These are phyloP conservation scores for Rhagoletis zephyria DNA, from an alignment of 1,140 invertebrate genomes.

Conservation along the genomic window DNA sequence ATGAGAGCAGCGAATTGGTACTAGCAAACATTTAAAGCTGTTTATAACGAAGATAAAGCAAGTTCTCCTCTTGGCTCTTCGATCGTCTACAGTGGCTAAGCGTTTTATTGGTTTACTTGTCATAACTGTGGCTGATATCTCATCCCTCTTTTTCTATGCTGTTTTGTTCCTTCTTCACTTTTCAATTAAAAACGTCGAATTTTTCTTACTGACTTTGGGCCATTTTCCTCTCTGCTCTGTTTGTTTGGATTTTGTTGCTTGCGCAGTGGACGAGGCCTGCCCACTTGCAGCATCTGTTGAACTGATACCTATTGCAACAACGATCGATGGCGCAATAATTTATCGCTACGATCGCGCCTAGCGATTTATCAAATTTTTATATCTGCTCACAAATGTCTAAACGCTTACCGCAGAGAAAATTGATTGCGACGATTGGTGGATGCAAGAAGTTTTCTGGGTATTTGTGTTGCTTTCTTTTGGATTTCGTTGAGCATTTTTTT, in stretches of 20 bases:
- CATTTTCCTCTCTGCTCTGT: not conserved
- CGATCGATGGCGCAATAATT: constrained; percentile 57
- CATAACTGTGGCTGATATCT: not conserved
- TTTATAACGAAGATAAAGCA: not conserved
- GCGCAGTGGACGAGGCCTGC: not conserved
- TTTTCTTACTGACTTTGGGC: constrained; percentile 6
- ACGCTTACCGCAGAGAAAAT: not conserved
- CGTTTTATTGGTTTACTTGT: not conserved
- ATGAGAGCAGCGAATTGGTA: constrained; percentile 18
- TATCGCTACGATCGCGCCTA: constrained; percentile 56
- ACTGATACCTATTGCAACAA: not conserved
- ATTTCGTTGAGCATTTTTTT: too few relatives aligned
- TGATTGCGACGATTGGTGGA: not conserved
- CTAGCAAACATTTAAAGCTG: not conserved
- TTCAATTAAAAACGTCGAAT: constrained; percentile 51
- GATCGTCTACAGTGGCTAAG: not conserved
- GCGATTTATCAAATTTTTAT: constrained; percentile 57
- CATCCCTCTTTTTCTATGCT: not conserved
- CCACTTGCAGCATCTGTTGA: not conserved
- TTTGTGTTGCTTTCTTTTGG: not conserved
- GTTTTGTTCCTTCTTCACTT: constrained; percentile 13
- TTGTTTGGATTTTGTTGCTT: not conserved
- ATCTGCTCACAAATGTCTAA: not conserved
- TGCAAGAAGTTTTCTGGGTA: not conserved
- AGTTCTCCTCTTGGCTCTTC: not conserved